Evolutionary conservation across 2,797 vertebrate genomes (phyloP), one percentile per base, ranked within the genome.

Genomic region (Cercopithecus hamlyni): DNA sequence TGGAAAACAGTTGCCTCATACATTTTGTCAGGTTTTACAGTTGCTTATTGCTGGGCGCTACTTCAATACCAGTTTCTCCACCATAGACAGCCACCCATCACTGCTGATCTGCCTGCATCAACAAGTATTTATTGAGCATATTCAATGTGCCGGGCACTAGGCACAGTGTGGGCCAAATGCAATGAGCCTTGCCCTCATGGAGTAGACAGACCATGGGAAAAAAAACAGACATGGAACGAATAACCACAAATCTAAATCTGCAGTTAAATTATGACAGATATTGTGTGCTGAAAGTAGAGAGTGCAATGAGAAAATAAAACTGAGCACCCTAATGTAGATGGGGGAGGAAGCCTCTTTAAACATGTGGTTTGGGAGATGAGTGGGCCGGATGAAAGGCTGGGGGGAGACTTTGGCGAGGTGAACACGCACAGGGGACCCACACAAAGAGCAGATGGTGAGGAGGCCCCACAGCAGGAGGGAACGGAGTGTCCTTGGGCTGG

Each of bases 351-450:
- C 4, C 22, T 81, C 52, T 84, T 87, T 57, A 55, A n/a, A 4
- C 2, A 67, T 19, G 55, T 26, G 67, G 55, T 20, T n/a, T 55
- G 27, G 73, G 36, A n/a, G 33, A 4, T 3, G 15, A 11, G 41
- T 4, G 7, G 14, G 26, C 9, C 9, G 43, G 73, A 88, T 33
- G 9, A 22, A 79, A 82, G 17, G 7, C 19, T 20, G 15, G 30
- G 19, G 41, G 24, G 7, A 22, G 36, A 13, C 10, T 2, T 11
- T 5, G 33, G 36, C 8, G 36, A 14, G 15, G 9, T 0, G 6
- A 36, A 36, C 55, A 55, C 30, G 13, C 22, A 11, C 2, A 24
- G 2, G 64, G 24, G 45, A 45, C 33, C 72, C 76, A 52, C 19
- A 27, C 27, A 27, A 70, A 70, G 76, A 19, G 57, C 41, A 41